phyloP scores from a whole-genome alignment of 2,113 vertebrate genomes.

The Sciurus niger region DNA sequence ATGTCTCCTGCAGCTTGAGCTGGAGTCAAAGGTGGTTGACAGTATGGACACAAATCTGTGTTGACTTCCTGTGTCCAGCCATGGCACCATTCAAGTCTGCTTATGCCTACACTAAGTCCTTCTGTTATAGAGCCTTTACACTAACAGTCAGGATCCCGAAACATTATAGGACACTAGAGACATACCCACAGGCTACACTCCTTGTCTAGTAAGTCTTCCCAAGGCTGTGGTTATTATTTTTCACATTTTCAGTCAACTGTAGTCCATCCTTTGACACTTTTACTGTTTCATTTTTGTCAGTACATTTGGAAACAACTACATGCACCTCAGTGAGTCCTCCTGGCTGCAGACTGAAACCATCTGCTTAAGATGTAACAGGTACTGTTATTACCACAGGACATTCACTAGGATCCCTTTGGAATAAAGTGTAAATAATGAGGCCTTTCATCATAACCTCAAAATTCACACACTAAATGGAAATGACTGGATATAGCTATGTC shows the following conservation, averaged over 20 bases:
- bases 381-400: neutral
- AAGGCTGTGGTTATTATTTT: neutral
- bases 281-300: neutral
- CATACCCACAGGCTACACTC: neutral
- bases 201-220: neutral
- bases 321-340: neutral
- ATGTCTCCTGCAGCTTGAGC: neutral
- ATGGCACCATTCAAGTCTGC: neutral
- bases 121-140: neutral
- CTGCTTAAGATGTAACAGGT: neutral
- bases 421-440: neutral
- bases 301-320: neutral
- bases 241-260: neutral
- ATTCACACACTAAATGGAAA: neutral
- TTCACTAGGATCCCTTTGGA: neutral
- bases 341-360: neutral
- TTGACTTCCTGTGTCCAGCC: neutral
- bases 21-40: neutral
- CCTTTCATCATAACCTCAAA: neutral
- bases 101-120: neutral
- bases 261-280: neutral
- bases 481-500: neutral
- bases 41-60: no score
- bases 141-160: neutral
- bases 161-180: neutral